Percentiles rank a stretch among this genome's conserved stretches.
Conservation (phyloP, 30 jellyfish, hydroid and myxozoan genomes). For the Turritopsis dohrnii region DNA sequence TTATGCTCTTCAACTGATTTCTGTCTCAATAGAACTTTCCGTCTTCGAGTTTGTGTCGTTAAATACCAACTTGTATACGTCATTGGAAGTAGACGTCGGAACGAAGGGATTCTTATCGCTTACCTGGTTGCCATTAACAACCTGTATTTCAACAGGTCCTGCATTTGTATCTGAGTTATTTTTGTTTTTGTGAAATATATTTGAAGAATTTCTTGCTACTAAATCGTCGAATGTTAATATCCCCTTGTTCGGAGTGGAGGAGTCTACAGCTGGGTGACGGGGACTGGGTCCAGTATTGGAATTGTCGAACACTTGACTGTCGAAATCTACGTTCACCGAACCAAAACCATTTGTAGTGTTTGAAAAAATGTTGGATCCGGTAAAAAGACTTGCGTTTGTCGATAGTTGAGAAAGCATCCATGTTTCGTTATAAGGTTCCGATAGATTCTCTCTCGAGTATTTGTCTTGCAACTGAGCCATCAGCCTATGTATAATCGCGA, state of each 20-base stretch:
- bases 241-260: neutral
- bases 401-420: conserved; percentile 63
- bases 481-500: conserved; percentile 44
- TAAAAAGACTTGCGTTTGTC: conserved; percentile 7
- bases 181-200: neutral
- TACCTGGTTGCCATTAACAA: neutral
- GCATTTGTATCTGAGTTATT: neutral
- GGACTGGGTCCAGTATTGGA: conserved; percentile 41
- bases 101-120: neutral
- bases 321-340: conserved; percentile 22
- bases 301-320: conserved; percentile 34
- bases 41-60: neutral
- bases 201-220: neutral
- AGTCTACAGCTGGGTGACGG: conserved; percentile 10
- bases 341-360: conserved; percentile 17
- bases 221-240: conserved; percentile 3
- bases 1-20: neutral
- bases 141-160: neutral
- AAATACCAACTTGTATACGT: neutral
- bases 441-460: conserved; percentile 26
- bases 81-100: neutral
- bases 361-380: conserved; percentile 2
- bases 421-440: conserved; percentile 65
- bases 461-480: conserved; percentile 59
- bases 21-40: neutral